Percentiles rank a stretch among this genome's conserved stretches.
Evolutionary conservation across 2,113 vertebrate species (phyloP).

Genomic region (Indicator indicator): DNA sequence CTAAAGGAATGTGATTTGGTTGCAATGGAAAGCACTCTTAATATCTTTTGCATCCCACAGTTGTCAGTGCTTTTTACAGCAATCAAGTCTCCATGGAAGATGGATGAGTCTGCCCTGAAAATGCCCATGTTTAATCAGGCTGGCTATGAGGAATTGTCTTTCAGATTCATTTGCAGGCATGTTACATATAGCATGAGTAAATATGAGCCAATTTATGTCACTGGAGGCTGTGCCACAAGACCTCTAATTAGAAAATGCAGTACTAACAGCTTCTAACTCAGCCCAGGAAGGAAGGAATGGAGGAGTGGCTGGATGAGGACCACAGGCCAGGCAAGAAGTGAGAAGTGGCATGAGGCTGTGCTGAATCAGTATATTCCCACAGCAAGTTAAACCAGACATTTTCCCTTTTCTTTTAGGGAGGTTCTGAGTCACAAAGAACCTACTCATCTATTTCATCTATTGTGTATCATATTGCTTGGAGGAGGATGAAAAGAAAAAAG

Average conservation of each 20-base stretch:
- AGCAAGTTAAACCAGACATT: constrained; percentile 25
- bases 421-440: constrained; percentile 62
- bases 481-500: constrained; percentile 52
- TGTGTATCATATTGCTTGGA: constrained; percentile 51
- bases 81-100: not conserved
- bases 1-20: not conserved
- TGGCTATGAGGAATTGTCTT: not conserved
- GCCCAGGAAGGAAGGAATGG: not conserved
- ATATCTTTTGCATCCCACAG: not conserved
- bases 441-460: constrained; percentile 51
- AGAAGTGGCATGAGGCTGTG: not conserved
- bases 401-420: not conserved
- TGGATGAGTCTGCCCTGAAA: not conserved
- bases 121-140: not conserved
- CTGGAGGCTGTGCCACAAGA: not conserved
- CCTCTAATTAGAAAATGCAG: not conserved
- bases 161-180: not conserved
- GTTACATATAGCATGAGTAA: not conserved
- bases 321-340: not conserved
- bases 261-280: not conserved
- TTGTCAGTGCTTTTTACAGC: not conserved
- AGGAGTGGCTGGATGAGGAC: not conserved
- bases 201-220: not conserved
- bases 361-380: constrained; percentile 15
- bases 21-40: not conserved